Evolutionary conservation across 2,797 vertebrate genomes (phyloP).

Genomic region (Etheostoma nigrum): DNA sequence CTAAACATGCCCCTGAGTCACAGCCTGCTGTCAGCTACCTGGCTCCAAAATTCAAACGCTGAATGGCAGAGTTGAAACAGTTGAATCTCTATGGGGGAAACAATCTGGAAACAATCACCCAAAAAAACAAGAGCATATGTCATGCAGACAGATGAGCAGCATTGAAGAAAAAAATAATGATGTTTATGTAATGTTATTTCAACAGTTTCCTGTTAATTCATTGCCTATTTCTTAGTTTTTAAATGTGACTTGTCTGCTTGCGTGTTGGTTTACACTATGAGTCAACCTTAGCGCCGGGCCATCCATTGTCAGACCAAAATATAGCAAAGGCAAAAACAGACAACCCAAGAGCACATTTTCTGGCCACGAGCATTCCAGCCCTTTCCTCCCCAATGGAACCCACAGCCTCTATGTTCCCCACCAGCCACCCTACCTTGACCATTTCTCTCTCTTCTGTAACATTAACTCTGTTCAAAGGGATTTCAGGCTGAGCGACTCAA

Average conservation of each 20-base stretch:
- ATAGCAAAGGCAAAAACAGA: conserved; percentile 71
- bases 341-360: conserved; percentile 65
- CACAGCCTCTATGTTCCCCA: conserved; percentile 24
- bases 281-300: conserved; percentile 48
- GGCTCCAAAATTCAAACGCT: conserved; percentile 38
- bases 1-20: conserved; percentile 35
- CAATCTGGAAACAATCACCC: conserved; percentile 78
- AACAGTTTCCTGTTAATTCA: conserved; percentile 26
- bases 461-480: conserved; percentile 63
- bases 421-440: neutral
- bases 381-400: conserved; percentile 43
- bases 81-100: conserved; percentile 36
- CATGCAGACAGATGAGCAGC: conserved; percentile 47
- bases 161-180: neutral
- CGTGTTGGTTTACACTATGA: conserved; percentile 51
- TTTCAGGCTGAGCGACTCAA: conserved; percentile 45
- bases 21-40: conserved; percentile 24
- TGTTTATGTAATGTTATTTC: conserved; percentile 19
- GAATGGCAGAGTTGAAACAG: conserved; percentile 47
- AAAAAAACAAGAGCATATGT: conserved; percentile 75
- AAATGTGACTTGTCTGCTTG: conserved; percentile 38
- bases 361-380: conserved; percentile 64
- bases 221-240: conserved; percentile 38
- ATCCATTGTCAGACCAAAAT: conserved; percentile 67
- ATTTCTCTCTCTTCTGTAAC: conserved; percentile 49